Evolutionary conservation across 1,140 invertebrate genomes (phyloP).

Genomic region (Bilobella aurantiaca): DNA sequence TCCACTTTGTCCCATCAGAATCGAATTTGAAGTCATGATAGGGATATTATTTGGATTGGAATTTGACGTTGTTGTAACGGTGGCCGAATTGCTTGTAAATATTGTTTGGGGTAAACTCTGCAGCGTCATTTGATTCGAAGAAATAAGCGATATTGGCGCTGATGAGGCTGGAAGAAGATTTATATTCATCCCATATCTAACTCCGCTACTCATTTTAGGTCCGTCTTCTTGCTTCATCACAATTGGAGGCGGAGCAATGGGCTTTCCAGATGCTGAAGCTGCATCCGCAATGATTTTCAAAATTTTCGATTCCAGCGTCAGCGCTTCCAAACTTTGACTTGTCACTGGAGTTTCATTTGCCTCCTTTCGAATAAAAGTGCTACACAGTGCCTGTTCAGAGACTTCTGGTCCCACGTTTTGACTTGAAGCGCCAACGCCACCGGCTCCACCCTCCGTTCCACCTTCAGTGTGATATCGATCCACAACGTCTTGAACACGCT

Average conservation of each 20-base stretch:
- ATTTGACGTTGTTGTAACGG: slow-evolving; percentile 6
- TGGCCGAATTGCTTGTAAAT: background rate
- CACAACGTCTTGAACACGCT: slow-evolving; percentile 32
- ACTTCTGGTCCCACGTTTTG: no score
- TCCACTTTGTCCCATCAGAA: background rate
- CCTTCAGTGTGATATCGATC: slow-evolving; percentile 22
- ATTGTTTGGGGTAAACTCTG: slow-evolving; percentile 4
- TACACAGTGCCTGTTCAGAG: no score
- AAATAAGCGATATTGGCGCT: background rate
- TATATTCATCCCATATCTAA: background rate
- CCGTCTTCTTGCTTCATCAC: background rate
- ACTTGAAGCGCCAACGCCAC: no score
- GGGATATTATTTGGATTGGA: slow-evolving; percentile 11
- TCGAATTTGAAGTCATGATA: slow-evolving; percentile 11
- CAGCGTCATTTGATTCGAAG: background rate
- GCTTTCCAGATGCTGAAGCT: background rate
- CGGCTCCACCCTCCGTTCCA: background rate
- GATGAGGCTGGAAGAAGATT: background rate
- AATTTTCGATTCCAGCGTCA: background rate
- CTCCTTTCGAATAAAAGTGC: no score
- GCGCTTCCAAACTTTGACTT: background rate
- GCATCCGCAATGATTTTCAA: slow-evolving; percentile 1
- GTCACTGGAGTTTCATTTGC: slow-evolving; percentile 4
- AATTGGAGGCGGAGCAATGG: background rate
- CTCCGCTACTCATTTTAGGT: no score